A percentile compares a stretch with the other conserved stretches of the same genome.
Conservation (phyloP, 1,140 invertebrate species). For the Alviniconcha marisindica region DNA sequence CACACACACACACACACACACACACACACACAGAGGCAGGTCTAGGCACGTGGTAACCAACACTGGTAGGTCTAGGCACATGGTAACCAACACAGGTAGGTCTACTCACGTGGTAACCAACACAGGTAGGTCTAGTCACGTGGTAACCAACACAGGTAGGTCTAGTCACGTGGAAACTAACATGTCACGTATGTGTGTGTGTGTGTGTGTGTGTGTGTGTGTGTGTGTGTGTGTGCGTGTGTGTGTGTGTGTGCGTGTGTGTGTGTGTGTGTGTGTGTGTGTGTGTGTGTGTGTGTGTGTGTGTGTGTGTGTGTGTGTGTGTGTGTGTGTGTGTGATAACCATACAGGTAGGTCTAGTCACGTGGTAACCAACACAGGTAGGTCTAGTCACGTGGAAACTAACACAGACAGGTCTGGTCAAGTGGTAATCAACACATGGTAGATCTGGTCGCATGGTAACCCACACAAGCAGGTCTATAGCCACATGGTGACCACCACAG, state of each 20-base stretch:
- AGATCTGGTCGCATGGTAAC: neutral
- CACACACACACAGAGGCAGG: neutral
- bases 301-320: no score
- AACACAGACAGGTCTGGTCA: neutral
- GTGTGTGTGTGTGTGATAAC: no score
- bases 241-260: neutral
- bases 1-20: neutral
- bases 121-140: neutral
- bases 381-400: neutral
- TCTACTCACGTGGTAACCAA: neutral
- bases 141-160: neutral
- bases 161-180: neutral
- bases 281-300: no score
- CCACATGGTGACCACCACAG: no score
- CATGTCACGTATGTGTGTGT: neutral
- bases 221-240: neutral
- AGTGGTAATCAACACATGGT: neutral
- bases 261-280: no score
- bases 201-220: neutral
- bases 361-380: neutral
- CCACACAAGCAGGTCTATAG: no score
- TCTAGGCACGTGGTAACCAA: no score
- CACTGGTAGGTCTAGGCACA: no score
- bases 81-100: no score
- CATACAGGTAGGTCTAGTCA: no score